Evolutionary conservation across 2,888 invertebrate species (phyloP), one percentile per base, ranked within the genome.

Genomic region (Conistra vaccinii): DNA sequence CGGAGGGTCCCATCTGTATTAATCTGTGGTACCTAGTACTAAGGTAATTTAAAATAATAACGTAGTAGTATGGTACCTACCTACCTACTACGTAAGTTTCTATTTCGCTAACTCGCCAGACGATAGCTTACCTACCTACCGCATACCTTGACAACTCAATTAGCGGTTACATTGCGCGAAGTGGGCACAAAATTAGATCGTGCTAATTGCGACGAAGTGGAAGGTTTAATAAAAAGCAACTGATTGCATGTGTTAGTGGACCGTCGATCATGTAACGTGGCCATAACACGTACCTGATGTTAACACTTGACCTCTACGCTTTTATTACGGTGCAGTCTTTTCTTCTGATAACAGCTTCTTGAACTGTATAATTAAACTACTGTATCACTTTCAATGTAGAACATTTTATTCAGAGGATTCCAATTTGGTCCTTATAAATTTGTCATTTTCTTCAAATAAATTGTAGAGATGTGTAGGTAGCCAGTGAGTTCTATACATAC

Each of bases 101-200:
- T 69, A 57, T 69, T 71, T 61, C 55, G 69, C 74, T 87, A 83
- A 85, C 85, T 68, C 66, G 72, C 67, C 75, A 71, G 69, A 78
- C 81, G 83, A 65, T 83, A 80, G 72, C 73, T 73, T 81, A 81
- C 81, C 71, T 76, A 84, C 82, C 78, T 81, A 80, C 78, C 76
- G 80, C 87, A 89, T 90, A 94, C 94, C 95, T 95, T 95, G 94
- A 95, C 94, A 93, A 90, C 87, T 92, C 90, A 93, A 94, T 95
- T 95, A 94, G 92, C 94, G 83, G 86, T 90, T 91, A 89, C 91
- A 88, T 93, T 91, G 92, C 92, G 93, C 90, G 91, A 91, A 94
- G 91, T 93, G 92, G 91, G 91, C 88, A 91, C 91, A 92, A 91
- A 95, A 95, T 95, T 94, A 95, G 95, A 94, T 91, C 94, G 93